A percentile compares a stretch with the other conserved stretches of the same genome.
Conservation (phyloP, 23 tunicate species). For the Styela clava region DNA sequence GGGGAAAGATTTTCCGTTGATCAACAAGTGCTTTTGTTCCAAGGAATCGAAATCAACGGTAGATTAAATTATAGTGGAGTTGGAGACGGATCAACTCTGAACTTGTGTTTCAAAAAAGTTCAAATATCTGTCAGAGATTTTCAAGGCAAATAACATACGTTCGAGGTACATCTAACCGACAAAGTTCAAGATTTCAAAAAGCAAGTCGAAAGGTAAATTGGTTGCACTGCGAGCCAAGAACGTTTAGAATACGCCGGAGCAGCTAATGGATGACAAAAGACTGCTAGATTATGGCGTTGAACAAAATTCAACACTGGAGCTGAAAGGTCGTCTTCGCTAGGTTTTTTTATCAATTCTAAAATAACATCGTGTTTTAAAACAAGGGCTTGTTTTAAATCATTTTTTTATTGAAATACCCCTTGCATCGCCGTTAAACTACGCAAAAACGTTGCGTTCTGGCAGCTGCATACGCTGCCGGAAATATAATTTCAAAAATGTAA, state of each 20-base stretch:
- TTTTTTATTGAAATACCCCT: too few species aligned
- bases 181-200: not conserved
- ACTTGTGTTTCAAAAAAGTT: not conserved
- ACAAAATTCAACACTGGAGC: not conserved
- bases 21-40: not conserved
- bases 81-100: not conserved
- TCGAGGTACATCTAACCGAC: not conserved
- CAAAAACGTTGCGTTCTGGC: too few species aligned
- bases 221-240: not conserved
- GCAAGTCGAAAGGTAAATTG: not conserved
- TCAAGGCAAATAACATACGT: not conserved
- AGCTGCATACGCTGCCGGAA: too few species aligned
- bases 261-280: not conserved
- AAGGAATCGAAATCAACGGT: not conserved
- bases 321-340: not conserved
- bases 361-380: too few species aligned
- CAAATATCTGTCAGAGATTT: not conserved
- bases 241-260: not conserved
- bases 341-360: too few species aligned
- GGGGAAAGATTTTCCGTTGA: not conserved
- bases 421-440: too few species aligned
- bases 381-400: too few species aligned
- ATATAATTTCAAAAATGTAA: too few species aligned
- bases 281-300: not conserved
- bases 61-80: not conserved